Base-by-base conservation (phyloP, 2,113 vertebrate species). In the Pteruthius melanotis region DNA sequence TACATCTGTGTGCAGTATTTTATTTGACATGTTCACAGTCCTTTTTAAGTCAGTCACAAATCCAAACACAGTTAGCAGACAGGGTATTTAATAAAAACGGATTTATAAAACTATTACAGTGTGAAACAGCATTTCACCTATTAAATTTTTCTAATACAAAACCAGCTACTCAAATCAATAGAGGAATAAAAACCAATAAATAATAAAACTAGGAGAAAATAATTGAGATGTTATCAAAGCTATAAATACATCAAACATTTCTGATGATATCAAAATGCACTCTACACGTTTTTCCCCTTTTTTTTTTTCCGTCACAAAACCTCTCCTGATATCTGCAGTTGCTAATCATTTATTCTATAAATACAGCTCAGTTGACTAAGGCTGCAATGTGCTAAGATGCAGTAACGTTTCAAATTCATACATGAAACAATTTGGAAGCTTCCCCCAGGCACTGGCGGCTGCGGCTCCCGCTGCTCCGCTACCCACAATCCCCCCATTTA, bases 401-500 rank as follows among this genome's bases (percentile, higher is more conserved):
- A 95, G 95, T 69, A 93, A 96, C 64, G 91, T 89, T 95, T 97
- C 96, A 94, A 79, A 96, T 97, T 96, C 97, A 93, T 80, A 91
- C 89, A 94, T 75, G 87, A 94, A 97, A 97, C 93, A 81, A 83
- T 94, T 87, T 95, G 88, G 94, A 95, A 93, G 92, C 85, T 91
- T 93, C 94, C 98, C 97, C 92, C 87, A 95, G 97, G 97, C 95
- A 49, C 60, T 96, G 6, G 47, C 66, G 84, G 89, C 96, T 96
- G 96, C 70, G 35, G 93, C 94, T 97, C 96, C 94, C 84, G 96
- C 97, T 95, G 97, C 93, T 94, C 37, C 9, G 82, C 92, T 97
- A 83, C 96, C 96, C 86, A 87, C 76, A 89, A 89, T 94, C 91
- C 97, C 93, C 90, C 76, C 79, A 64, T 95, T 95, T 98, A 99